These are phyloP conservation scores for Typhlomys cinereus DNA, from an alignment of 2,113 vertebrate species.

Conservation along the genomic window DNA sequence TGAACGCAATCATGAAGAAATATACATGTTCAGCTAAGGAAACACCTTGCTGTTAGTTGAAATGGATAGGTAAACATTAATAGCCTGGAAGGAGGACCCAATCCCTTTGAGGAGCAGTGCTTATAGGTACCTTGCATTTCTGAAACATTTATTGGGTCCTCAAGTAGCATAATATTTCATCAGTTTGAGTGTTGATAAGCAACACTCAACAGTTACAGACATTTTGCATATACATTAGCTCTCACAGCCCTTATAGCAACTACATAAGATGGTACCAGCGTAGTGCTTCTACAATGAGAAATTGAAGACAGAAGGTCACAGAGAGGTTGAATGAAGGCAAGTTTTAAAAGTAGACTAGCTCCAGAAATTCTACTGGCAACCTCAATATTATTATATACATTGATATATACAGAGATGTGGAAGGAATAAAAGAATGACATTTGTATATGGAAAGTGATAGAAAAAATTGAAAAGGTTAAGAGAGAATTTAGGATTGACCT, in stretches of 20 bases:
- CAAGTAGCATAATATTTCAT: conserved; percentile 1
- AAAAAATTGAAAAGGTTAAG: neutral
- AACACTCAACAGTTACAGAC: neutral
- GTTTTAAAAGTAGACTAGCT: neutral
- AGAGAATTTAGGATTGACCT: neutral
- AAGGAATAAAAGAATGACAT: neutral
- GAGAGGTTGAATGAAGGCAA: neutral
- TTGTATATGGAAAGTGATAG: neutral
- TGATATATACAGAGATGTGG: neutral
- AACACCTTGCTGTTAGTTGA: neutral
- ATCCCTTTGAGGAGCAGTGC: neutral
- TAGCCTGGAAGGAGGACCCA: neutral
- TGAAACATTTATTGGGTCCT: neutral
- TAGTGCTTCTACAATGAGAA: conserved; percentile 17
- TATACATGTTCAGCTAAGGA: conserved; percentile 27
- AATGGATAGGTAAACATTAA: conserved; percentile 22
- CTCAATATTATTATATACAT: neutral
- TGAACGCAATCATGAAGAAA: conserved; percentile 14
- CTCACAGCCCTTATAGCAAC: conserved; percentile 26
- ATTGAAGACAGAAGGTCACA: neutral
- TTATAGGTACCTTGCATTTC: conserved; percentile 13
- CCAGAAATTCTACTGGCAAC: neutral
- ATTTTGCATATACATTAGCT: neutral
- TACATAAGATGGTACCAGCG: neutral
- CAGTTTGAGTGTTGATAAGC: neutral